Evolutionary conservation across 2,797 vertebrate species (phyloP).

Genomic region (Mormyrops attenuatus): DNA sequence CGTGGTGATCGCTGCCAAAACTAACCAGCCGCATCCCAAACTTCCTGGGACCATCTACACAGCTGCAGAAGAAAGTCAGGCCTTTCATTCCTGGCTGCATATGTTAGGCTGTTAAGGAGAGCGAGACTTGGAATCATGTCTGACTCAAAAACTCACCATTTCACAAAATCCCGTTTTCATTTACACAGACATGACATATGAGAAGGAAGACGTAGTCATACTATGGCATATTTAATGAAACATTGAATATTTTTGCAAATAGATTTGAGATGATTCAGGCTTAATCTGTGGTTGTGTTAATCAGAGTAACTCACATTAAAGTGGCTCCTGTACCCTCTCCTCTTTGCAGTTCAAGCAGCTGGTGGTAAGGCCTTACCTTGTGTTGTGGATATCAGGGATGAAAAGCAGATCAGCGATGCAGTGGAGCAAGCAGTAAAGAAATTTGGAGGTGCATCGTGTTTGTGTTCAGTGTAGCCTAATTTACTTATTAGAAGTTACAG

Average conservation of each 20-base stretch:
- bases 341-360: constrained; percentile 73
- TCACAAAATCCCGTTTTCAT: not conserved
- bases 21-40: constrained; percentile 74
- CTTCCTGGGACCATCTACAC: constrained; percentile 89
- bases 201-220: not conserved
- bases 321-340: not conserved
- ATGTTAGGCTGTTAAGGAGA: not conserved
- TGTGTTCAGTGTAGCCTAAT: not conserved
- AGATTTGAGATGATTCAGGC: not conserved
- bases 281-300: not conserved
- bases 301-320: not conserved
- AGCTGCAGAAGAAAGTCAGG: constrained; percentile 85
- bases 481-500: not conserved
- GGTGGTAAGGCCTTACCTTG: constrained; percentile 87
- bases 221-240: not conserved
- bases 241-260: not conserved
- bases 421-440: constrained; percentile 76
- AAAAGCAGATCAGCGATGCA: constrained; percentile 74
- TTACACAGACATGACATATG: not conserved
- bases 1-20: constrained; percentile 89
- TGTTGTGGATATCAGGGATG: constrained; percentile 85
- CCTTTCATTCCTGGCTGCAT: not conserved
- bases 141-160: not conserved
- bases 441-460: constrained; percentile 76
- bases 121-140: not conserved